These are phyloP conservation scores for Propsilocerus akamusi DNA, from an alignment of 1,140 invertebrate species.

Conservation along the genomic window DNA sequence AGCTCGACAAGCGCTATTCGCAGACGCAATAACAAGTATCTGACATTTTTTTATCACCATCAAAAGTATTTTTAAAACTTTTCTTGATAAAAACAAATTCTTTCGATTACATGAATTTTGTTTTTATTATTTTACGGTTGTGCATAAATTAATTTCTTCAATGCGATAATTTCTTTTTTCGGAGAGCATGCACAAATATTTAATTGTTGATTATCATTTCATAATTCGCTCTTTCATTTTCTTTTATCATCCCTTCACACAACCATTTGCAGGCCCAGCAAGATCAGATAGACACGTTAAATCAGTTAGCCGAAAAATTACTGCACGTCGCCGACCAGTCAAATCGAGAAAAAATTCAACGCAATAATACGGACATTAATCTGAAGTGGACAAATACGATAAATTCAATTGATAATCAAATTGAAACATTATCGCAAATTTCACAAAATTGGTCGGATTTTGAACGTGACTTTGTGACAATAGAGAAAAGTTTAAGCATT, in stretches of 20 bases:
- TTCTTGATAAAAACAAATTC: too few relatives aligned
- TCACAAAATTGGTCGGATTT: conserved; percentile 62
- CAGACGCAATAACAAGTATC: background rate
- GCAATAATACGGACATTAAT: conserved; percentile 39
- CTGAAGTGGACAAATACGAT: conserved; percentile 58
- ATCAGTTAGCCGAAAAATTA: conserved; percentile 43
- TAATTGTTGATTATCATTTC: too few relatives aligned
- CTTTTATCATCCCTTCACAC: background rate
- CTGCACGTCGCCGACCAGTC: conserved; percentile 37
- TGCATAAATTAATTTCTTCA: too few relatives aligned
- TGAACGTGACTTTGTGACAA: conserved; percentile 42
- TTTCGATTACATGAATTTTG: too few relatives aligned
- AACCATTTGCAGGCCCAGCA: conserved; percentile 35
- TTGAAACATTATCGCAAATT: conserved; percentile 39
- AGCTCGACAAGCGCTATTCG: background rate
- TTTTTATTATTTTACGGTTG: too few relatives aligned
- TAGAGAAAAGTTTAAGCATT: conserved; percentile 36
- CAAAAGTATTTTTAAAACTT: background rate
- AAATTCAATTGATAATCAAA: conserved; percentile 40
- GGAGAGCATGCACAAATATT: too few relatives aligned
- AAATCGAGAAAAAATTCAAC: conserved; percentile 39
- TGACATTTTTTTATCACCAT: background rate
- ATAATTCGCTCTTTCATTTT: background rate
- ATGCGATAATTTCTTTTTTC: too few relatives aligned
- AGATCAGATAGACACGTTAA: conserved; percentile 37